phyloP scores from a whole-genome alignment of 2,113 vertebrate species.

The Zingel zingel region DNA sequence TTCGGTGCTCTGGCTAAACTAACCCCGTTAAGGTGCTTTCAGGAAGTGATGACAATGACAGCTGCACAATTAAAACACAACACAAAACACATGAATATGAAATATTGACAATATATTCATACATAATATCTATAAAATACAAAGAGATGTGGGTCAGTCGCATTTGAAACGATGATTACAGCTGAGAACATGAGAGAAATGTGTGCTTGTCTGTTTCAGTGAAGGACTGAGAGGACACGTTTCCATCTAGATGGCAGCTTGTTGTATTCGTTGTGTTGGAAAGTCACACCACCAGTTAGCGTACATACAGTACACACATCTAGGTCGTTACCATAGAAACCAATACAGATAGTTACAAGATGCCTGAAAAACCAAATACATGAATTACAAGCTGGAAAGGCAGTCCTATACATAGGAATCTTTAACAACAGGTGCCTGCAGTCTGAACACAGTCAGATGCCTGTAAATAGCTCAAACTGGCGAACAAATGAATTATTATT shows the following conservation, averaged over 20 bases:
- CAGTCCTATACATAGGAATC: background rate
- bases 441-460: background rate
- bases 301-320: conserved; percentile 42
- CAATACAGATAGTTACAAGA: conserved; percentile 13
- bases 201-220: background rate
- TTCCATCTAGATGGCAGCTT: conserved; percentile 18
- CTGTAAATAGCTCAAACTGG: background rate
- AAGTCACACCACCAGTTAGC: conserved; percentile 27
- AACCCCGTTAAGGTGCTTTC: background rate
- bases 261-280: conserved; percentile 11
- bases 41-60: too few relatives aligned
- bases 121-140: background rate
- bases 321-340: conserved; percentile 67
- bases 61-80: too few relatives aligned
- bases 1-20: background rate
- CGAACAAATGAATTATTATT: too few relatives aligned
- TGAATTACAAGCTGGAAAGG: background rate
- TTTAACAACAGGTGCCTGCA: background rate
- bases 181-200: too few relatives aligned
- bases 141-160: too few relatives aligned
- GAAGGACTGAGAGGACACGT: conserved; percentile 24
- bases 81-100: background rate
- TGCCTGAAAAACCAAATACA: conserved; percentile 7
- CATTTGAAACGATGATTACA: background rate
- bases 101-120: background rate